Evolutionary conservation across 2,113 vertebrate species (phyloP).

Genomic region (Pandion haliaetus): DNA sequence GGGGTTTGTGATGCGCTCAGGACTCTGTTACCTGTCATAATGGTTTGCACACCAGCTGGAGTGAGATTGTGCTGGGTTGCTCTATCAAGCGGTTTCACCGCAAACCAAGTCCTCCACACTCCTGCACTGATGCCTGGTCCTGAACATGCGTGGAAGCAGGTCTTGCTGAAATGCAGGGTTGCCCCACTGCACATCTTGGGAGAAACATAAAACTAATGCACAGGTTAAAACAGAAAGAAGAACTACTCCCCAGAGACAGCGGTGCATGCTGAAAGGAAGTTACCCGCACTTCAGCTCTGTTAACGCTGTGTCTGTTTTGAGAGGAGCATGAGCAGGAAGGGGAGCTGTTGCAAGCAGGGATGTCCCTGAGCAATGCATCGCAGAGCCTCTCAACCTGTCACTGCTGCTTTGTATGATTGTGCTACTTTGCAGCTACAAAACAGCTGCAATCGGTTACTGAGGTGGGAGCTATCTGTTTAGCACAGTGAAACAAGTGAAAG

Average conservation of each 20-base stretch:
- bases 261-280: background rate
- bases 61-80: background rate
- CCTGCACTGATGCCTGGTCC: background rate
- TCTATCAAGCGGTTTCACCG: background rate
- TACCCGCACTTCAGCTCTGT: fast-evolving
- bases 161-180: background rate
- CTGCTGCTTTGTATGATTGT: background rate
- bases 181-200: fast-evolving
- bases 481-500: background rate
- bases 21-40: background rate
- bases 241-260: background rate
- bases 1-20: fast-evolving
- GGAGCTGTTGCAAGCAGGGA: background rate
- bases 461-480: background rate
- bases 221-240: background rate
- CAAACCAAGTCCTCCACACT: background rate
- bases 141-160: fast-evolving
- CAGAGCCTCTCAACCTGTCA: background rate
- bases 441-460: background rate
- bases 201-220: background rate
- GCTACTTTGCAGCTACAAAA: background rate
- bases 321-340: background rate
- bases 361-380: fast-evolving
- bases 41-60: background rate
- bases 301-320: fast-evolving